Base-by-base conservation (phyloP, 2,797 vertebrate genomes). In the Agapornis canus region DNA sequence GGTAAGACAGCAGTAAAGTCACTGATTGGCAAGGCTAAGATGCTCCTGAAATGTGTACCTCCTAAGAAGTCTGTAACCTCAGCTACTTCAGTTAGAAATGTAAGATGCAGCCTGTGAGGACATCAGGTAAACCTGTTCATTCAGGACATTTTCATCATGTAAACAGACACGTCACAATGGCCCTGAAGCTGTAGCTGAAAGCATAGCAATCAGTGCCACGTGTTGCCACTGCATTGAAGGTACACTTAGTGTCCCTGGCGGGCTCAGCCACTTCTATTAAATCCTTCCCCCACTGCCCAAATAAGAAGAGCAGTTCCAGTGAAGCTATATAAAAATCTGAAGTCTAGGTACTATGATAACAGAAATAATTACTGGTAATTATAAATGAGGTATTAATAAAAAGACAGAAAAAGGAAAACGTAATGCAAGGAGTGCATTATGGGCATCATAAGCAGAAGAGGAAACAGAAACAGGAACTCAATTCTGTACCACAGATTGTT, bases 21-120 rank as follows among this genome's bases (percentile, higher is more conserved):
- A 40, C 56, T 88, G 94, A 64, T 94, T 93, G 60, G 84, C 79
- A 91, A 87, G 73, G 84, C 78, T 93, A 89, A 96, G 88, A 45
- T 63, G 71, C 93, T 95, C 86, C 83, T 90, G 90, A 95, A 77
- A 59, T 56, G 42, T 77, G 43, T 81, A 60, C 79, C 59, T 89
- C 66, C 23, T 66, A 25, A 57, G 66, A 49, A 87, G 76, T 92
- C 81, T 70, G 51, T 90, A 56, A 70, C 69, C 85, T 64, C 86
- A 89, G 57, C 72, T 89, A 65, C 85, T 6, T 80, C 56, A 64
- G 86, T 59, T 65, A 65, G 40, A 94, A 94, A 82, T 83, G 78
- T 25, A 57, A 75, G 94, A 32, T 87, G 78, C 17, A 11, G 42
- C 59, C 39, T 21, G 8, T 61, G 76, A 31, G 52, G 42, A 47